Base-by-base conservation (phyloP, 2,888 invertebrate genomes). In the Coecobrya sp. region DNA sequence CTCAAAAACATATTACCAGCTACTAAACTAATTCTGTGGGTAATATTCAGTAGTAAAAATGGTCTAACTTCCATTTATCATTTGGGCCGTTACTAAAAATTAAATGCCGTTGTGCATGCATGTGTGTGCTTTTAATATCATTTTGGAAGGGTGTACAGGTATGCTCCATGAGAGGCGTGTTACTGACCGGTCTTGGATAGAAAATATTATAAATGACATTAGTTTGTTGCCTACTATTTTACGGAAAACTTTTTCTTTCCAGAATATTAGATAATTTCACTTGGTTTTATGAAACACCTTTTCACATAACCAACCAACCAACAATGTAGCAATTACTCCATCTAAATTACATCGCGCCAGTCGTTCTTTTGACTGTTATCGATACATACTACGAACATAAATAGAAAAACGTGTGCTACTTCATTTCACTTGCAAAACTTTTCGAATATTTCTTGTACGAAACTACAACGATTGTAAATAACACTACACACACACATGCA, bases 391-490 rank as follows among this genome's bases (percentile, higher is more conserved):
- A 36, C 3, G 36, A 4, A 3, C 55, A 30, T 30, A 55, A 55
- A 52, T 65, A 85, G 42, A 11, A 88, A 16, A 88, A 82, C 52
- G 81, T 82, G 81, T 55, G 52, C 76, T 45, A 59, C 55, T 73
- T 73, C 55, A 90, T 90, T 90, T 84, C 90, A 85, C 90, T 90
- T 90, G 90, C 90, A 90, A 90, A 89, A 90, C 90, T 90, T 90
- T 90, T 90, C 90, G 62, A 90, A 90, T 90, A 90, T 90, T 79
- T 90, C 86, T 82, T 55, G 27, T 82, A 81, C 59, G 25, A 81
- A 82, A 25, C 62, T 65, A 65, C 42, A 30, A 65, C 42, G 52
- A 82, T 30, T 59, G 81, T 84, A 84, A 84, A 84, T 65, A 65
- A 84, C 84, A 45, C 27, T 52, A 82, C 82, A 84, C 84, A 82